Evolutionary conservation across 2,113 vertebrate genomes (phyloP).

Genomic region (Rhinoptilus africanus): DNA sequence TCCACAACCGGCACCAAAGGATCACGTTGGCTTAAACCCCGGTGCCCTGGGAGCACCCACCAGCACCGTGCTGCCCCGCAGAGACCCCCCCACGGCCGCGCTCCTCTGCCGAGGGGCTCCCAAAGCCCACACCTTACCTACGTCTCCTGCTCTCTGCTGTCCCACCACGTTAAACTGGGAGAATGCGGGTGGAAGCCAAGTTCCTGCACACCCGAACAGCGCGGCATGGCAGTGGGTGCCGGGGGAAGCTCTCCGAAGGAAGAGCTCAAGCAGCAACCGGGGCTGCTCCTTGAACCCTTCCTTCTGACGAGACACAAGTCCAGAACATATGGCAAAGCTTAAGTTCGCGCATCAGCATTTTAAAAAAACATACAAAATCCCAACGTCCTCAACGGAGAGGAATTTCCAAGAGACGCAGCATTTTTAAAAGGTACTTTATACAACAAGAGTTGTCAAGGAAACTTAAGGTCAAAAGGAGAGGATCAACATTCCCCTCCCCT

Average conservation of each 20-base stretch:
- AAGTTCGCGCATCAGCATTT: accelerated
- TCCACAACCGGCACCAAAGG: background rate
- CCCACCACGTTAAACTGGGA: background rate
- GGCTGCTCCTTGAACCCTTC: background rate
- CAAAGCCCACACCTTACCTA: background rate
- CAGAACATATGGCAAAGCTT: background rate
- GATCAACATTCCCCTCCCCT: background rate
- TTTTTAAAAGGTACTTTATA: background rate
- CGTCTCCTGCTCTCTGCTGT: background rate
- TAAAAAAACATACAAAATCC: accelerated
- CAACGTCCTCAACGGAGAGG: accelerated
- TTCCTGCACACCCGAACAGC: accelerated
- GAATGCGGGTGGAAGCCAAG: background rate
- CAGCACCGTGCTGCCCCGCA: background rate
- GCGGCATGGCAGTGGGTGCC: accelerated
- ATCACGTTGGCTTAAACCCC: background rate
- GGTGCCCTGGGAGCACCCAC: background rate
- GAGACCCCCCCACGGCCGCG: background rate
- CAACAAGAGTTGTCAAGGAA: background rate
- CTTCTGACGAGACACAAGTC: accelerated
- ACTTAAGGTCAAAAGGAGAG: background rate
- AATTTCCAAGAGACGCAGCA: background rate
- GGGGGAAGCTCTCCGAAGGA: too few species aligned
- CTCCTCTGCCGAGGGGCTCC: background rate
- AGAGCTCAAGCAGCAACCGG: background rate